Base-by-base conservation (phyloP, 2,888 invertebrate species). In the Apodemia zela region DNA sequence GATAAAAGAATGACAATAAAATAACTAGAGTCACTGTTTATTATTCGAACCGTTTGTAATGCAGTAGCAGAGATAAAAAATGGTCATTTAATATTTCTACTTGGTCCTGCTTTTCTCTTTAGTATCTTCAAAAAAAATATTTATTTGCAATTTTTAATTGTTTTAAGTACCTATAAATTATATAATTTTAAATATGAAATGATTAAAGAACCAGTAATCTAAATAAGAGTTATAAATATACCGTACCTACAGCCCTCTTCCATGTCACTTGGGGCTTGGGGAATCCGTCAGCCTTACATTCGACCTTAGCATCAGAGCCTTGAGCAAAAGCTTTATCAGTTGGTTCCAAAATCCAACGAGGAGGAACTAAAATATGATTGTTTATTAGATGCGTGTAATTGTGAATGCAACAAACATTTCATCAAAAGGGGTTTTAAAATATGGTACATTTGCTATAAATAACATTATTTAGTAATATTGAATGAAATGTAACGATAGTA, bases 241-340 rank as follows among this genome's bases (percentile, higher is more conserved):
- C 42, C 29, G 67, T 93, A 97, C 98, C 98, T 93, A 97, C 97
- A 82, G 98, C 98, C 94, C 97, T 96, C 92, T 98, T 98, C 98
- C 98, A 98, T 73, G 97, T 97, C 60, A 98, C 97, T 81, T 96
- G 95, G 72, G 98, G 98, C 93, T 97, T 97, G 68, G 98, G 98
- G 93, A 98, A 98, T 76, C 98, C 98, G 92, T 98, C 98, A 84
- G 98, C 97, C 93, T 98, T 98, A 89, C 98, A 98, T 93, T 98
- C 98, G 77, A 98, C 96, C 83, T 97, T 96, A 73, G 97, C 97
- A 87, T 97, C 97, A 73, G 97, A 97, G 72, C 98, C 97, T 92
- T 98, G 97, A 72, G 98, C 97, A 90, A 98, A 98, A 77, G 98
- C 97, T 93, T 97, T 97, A 85, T 98, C 98, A 79, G 97, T 97